Evolutionary conservation across 2,888 invertebrate genomes (phyloP), one percentile per base, ranked within the genome.

Genomic region (Tinea trinotella): DNA sequence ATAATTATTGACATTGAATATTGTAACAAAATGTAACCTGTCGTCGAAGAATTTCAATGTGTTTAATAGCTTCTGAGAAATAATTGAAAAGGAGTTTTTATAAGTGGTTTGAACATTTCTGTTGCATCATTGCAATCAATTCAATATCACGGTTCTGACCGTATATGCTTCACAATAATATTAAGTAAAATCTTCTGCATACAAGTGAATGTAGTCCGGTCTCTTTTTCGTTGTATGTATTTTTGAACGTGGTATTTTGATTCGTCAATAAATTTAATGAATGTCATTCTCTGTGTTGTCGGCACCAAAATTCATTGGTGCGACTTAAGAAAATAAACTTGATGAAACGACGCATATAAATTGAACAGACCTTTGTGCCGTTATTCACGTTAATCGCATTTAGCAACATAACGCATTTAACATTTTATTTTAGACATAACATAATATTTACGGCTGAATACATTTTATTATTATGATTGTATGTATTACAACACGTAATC

Each of bases 191-290:
- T 40, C 40, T 4, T 40, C 40, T 40, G 40, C 40, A 40, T 40
- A 40, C 6, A 40, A 15, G 40, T 40, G 40, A 40, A 40, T 40
- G 40, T 40, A 2, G 40, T 40, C 40, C 13, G 40, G 13, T 40
- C 13, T 40, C 3, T 13, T 40, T 40, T 40, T 35, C 35, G 13
- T 15, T 13, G 15, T 40, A 15, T 40, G 2, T 40, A 6, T 15
- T 5, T 15, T 13, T 13, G 13, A 40, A 15, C 40, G 40, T 40
- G 40, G 40, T 40, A 40, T 40, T 40, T 40, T 40, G 40, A 40
- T 40, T 40, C 40, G 40, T 40, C 40, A 40, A 40, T 40, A 40
- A 40, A 40, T 40, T 40, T 40, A 40, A 40, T 40, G 40, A 40
- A 40, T 40, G 40, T 40, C 40, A 40, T 3, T 40, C 40, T 40